Percentiles rank a stretch among this genome's conserved stretches.
These are phyloP conservation scores for Solea solea DNA, from an alignment of 2,113 vertebrate species.

Conservation along the genomic window DNA sequence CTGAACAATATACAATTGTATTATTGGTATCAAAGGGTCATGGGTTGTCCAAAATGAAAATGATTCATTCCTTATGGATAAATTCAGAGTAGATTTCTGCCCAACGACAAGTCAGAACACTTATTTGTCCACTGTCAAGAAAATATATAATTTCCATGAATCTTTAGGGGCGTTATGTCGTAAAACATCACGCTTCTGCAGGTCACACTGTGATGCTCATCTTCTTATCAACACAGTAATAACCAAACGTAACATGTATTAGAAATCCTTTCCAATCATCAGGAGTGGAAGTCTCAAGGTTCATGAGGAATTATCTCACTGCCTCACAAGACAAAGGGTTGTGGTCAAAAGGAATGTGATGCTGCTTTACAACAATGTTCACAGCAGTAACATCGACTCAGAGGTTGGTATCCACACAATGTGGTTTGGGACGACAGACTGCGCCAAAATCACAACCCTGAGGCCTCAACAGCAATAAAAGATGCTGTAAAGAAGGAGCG, in stretches of 20 bases:
- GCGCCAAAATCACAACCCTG: background rate
- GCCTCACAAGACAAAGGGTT: conserved; percentile 1
- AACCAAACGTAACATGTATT: too few species aligned
- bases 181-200: too few species aligned
- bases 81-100: background rate
- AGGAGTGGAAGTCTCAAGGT: too few species aligned
- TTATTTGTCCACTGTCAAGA: background rate
- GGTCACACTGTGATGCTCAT: too few species aligned
- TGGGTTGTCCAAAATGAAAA: background rate
- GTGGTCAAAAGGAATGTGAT: background rate
- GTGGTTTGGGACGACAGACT: background rate
- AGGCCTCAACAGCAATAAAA: conserved; percentile 16
- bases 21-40: background rate
- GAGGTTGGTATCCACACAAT: background rate
- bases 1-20: too few species aligned
- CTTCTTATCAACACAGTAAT: too few species aligned
- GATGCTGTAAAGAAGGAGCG: background rate
- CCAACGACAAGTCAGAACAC: background rate
- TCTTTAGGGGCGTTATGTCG: too few species aligned
- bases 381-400: background rate
- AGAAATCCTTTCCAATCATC: too few species aligned
- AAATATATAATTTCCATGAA: too few species aligned
- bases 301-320: background rate
- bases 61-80: background rate
- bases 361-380: background rate